Evolutionary conservation across 2,113 vertebrate species (phyloP), one percentile per base, ranked within the genome.

Genomic region (Crypturellus undulatus): DNA sequence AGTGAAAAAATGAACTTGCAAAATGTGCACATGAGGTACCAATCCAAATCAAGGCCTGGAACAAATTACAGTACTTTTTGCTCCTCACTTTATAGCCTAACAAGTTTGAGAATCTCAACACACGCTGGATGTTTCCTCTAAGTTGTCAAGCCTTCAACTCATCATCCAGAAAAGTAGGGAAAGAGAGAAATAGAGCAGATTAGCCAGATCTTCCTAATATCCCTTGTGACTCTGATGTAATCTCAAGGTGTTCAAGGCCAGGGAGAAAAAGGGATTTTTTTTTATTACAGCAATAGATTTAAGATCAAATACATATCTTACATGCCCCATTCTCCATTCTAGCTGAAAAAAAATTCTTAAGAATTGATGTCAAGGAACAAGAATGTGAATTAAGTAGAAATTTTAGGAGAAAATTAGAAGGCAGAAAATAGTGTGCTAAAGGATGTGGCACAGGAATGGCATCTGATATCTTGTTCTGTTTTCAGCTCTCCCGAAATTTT

Each of bases 121-220:
- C 32, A 25, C 16, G n/a, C 8, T 59, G 22, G 4, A 77, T 71
- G 5, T 77, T 56, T 77, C 51, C 67, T 9, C n/a, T 78, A 77
- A 95, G 90, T 76, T 42, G 85, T 76, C 54, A 88, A 32, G 65
- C 40, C 68, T 68, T 20, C 5, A 26, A 56, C 26, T 69, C 70
- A 36, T 49, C 42, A 67, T 18, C 9, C 28, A 69, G 64, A 90
- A 95, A 76, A 82, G 25, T 5, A 75, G 47, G 80, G 73, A 83
- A 93, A 79, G 5, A 11, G 20, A 85, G 28, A 84, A 75, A 77
- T 54, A 88, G 30, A 62, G 84, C 92, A 77, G 34, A 85, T 82
- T 79, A 59, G 40, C 28, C 15, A 52, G 19, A 64, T 87, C 49
- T 78, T 91, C 65, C n/a, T 72, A 13, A n/a, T 84, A 86, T 95